Evolutionary conservation across 2,113 vertebrate species (phyloP), one percentile per base, ranked within the genome.

Genomic region (Seriola aureovittata): DNA sequence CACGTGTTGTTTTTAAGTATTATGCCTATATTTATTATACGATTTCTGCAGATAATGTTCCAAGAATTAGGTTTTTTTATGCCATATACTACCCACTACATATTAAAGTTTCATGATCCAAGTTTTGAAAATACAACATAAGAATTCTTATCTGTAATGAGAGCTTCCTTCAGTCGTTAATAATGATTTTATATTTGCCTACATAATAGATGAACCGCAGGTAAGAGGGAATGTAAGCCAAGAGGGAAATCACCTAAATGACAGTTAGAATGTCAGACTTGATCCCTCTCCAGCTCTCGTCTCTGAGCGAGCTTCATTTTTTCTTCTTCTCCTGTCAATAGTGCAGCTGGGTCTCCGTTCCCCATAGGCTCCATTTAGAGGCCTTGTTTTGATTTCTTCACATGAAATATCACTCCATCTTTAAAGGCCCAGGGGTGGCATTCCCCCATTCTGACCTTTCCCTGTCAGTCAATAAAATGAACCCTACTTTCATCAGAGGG

Each of bases 371-470:
- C 72, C 77, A 80, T 78, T 88, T 73, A 77, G 60, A 82, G 75
- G 50, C 38, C 75, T 75, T 91, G 88, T 90, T 87, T 91, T 82
- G 81, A 90, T 93, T 88, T 89, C 80, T 50, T 68, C 87, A 78
- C 79, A 86, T 80, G 87, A 86, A 90, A 87, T 86, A 89, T 85
- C 65, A 68, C 82, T 91, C 75, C 82, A 78, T 91, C 75, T 81
- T 71, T 69, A 80, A 73, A 80, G 59, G 81, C 87, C 65, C 34
- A 7, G 63, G 44, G 67, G 71, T 65, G 80, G 67, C 52, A 9
- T 86, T 78, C 86, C 88, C 82, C 88, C 64, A 29, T 74, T 19
- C 48, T 90, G 89, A 93, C 89, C 91, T 92, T 91, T 88, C 63
- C 74, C 70, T 82, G 84, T 83, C 89, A 83, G 78, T 90, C 91